Evolutionary conservation across 2,113 vertebrate species (phyloP).

Genomic region (Trinectes maculatus): DNA sequence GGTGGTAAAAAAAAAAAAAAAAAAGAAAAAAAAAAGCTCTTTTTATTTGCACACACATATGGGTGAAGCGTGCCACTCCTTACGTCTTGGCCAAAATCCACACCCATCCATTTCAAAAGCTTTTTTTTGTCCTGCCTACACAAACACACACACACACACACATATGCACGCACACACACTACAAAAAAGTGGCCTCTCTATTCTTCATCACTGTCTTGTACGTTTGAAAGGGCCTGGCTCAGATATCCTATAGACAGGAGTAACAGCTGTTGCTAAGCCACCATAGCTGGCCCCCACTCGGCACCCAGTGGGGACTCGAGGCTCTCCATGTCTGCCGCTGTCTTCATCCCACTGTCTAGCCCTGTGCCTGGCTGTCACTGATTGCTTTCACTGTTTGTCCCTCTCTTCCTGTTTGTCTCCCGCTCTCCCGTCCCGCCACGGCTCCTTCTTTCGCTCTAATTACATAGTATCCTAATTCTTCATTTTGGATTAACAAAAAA

Average conservation of each 20-base stretch:
- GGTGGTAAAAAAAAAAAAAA: too few species aligned
- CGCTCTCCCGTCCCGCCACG: conserved; percentile 42
- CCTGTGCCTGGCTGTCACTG: conserved; percentile 54
- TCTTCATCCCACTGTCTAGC: conserved; percentile 74
- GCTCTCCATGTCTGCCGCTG: conserved; percentile 63
- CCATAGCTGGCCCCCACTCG: conserved; percentile 79
- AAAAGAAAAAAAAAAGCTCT: too few species aligned
- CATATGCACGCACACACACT: conserved; percentile 6
- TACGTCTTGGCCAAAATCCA: conserved; percentile 56
- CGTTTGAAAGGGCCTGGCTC: conserved; percentile 91
- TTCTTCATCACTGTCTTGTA: conserved; percentile 86
- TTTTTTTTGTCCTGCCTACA: background rate
- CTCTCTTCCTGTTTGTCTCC: conserved; percentile 25
- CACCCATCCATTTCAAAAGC: conserved; percentile 44
- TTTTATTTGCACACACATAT: conserved; percentile 86
- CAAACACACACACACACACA: conserved; percentile 14
- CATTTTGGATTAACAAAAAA: too few species aligned
- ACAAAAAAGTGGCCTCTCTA: conserved; percentile 69
- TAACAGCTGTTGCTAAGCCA: conserved; percentile 91
- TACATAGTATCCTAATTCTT: conserved; percentile 22
- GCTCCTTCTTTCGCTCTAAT: conserved; percentile 21
- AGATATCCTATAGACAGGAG: conserved; percentile 88
- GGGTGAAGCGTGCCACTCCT: conserved; percentile 81
- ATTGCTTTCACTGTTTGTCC: conserved; percentile 66
- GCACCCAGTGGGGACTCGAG: conserved; percentile 69